Evolutionary conservation across 2,797 vertebrate genomes (phyloP).

Genomic region (Eulemur coronatus): DNA sequence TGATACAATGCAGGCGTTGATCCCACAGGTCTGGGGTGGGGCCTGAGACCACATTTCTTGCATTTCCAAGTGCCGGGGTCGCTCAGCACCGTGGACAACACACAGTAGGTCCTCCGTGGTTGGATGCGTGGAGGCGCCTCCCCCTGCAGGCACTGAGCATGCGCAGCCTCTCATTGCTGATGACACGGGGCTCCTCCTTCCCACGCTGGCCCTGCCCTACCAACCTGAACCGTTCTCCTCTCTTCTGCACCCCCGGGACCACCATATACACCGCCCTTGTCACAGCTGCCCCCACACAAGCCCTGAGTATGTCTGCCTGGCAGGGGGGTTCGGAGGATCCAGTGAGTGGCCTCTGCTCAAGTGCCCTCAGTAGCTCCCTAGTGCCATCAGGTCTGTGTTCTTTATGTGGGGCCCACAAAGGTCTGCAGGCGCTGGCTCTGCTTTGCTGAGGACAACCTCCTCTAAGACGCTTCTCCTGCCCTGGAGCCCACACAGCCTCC

Average conservation of each 20-base stretch:
- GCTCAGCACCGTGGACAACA: accelerated
- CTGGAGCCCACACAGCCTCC: neutral
- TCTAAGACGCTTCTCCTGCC: neutral
- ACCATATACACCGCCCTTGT: accelerated
- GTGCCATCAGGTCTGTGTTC: too few relatives aligned
- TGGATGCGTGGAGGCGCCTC: neutral
- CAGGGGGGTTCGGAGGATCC: neutral
- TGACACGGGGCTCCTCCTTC: accelerated
- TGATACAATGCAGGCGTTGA: neutral
- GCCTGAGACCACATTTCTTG: neutral
- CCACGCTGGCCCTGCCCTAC: too few relatives aligned
- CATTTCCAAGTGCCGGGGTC: neutral
- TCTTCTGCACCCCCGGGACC: neutral
- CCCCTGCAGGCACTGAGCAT: neutral
- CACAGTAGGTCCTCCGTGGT: neutral
- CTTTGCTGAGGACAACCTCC: neutral
- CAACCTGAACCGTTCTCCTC: accelerated
- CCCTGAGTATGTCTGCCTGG: neutral
- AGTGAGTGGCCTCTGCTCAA: neutral
- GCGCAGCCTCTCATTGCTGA: accelerated
- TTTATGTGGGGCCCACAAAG: neutral
- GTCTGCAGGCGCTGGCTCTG: neutral
- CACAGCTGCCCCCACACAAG: neutral
- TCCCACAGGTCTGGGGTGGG: neutral
- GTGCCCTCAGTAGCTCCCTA: neutral